phyloP scores from a whole-genome alignment of 1,140 invertebrate genomes.

The Cotesia glomerata region DNA sequence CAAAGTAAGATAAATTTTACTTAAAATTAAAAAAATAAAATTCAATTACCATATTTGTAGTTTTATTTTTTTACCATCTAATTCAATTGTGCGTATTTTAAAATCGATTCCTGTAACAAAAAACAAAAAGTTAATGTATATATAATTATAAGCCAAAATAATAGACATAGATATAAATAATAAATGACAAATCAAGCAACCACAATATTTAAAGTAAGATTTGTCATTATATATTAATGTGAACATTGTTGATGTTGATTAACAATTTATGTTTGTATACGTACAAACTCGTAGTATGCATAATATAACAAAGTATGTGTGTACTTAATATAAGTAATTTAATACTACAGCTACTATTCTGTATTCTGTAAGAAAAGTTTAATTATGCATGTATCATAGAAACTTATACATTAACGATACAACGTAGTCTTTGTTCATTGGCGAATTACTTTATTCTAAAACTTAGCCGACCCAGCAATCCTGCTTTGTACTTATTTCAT shows the following conservation, averaged over 20 bases:
- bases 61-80: constrained; percentile 98
- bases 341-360: too few relatives aligned
- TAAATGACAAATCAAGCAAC: not conserved
- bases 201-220: constrained; percentile 1
- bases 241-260: not conserved
- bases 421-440: constrained; percentile 31
- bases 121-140: constrained; percentile 17
- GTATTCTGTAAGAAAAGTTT: too few relatives aligned
- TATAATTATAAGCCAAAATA: not conserved
- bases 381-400: too few relatives aligned
- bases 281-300: constrained; percentile 1
- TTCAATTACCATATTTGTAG: constrained; percentile 90
- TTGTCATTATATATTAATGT: not conserved
- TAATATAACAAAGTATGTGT: not conserved
- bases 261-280: not conserved
- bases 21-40: constrained; percentile 30
- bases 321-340: not conserved
- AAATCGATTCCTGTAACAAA: constrained; percentile 92
- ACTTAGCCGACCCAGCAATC: too few relatives aligned
- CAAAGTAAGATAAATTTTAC: not conserved
- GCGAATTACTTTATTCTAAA: constrained; percentile 1
- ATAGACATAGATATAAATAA: not conserved
- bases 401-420: not conserved
- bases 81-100: constrained; percentile 97
- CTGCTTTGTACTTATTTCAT: too few relatives aligned